Evolutionary conservation across 1,140 invertebrate species (phyloP), one percentile per base, ranked within the genome.

Genomic region (Formica exsecta): DNA sequence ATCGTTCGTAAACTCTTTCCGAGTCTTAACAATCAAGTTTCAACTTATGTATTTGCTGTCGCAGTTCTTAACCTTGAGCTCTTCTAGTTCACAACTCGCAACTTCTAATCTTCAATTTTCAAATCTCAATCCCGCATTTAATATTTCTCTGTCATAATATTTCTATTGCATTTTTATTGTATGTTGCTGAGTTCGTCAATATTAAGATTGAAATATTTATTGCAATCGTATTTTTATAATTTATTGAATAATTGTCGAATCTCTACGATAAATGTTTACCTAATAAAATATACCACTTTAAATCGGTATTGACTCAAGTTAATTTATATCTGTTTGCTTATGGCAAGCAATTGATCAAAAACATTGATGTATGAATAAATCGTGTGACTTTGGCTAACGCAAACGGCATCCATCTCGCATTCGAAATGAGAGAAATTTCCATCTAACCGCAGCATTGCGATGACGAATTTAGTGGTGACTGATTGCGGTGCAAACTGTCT

Each of bases 401-500:
- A 59, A 25, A 59, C 36, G 41, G 9, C 22, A n/a, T 62, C 38
- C 36, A 36, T 62, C 54, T 83, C 13, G 6, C 41, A 81, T 59
- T 25, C 16, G 11, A 19, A 54, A 51, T 22, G 38, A 81, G 5
- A 44, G 66, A 61, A 38, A 81, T 74, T 83, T 36, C 38, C 25
- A 32, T 13, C 54, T 62, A 73, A 83, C 79, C 54, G 68, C 68
- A 59, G 65, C 51, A 48, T 83, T 71, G 77, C 59, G 79, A 83
- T 83, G 25, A 54, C 38, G 38, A 83, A 83, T 83, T 83, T 48
- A 62, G 38, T 38, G 4, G 25, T 83, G 54, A 62, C 38, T 83
- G 68, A 83, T 83, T 73, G 79, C 68, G 66, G 79, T 57, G 61
- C 44, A 71, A 57, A 32, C 65, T 22, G 77, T 48, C 25, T n/a